Base-by-base conservation (phyloP, 1,140 invertebrate genomes). In the Solenopsis fugax region DNA sequence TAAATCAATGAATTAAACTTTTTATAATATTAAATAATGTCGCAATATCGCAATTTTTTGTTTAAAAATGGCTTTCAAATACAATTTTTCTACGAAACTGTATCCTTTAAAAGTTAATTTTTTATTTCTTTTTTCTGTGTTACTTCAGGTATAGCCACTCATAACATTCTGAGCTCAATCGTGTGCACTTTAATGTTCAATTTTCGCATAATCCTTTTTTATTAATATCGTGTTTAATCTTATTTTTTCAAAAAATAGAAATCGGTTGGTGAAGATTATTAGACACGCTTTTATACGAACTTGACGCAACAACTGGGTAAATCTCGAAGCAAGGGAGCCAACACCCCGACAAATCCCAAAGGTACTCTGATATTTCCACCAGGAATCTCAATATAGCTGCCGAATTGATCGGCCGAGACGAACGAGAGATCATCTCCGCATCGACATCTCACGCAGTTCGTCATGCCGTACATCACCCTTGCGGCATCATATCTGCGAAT, bases 391-490 rank as follows among this genome's bases (percentile, higher is more conserved):
- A 97, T 96, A 76, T 95, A 96, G 77, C 96, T 96, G 18, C 97
- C 97, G 88, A 96, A 97, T 77, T 97, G 96, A 93, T 97, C 96
- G 0, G 96, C 96, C 56, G 96, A 97, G 18, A 97, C 96, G 13
- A 97, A 88, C 10, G 96, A 96, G 13, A 97, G 92, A 92, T 97
- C 96, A 73, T 97, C 96, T 0, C 97, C 97, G 75, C 96, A 96
- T 75, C 94, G 95, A 72, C 96, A 96, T 81, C 96, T 95, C 21
- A 97, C 92, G 77, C 95, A 94, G 88, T 97, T 97, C 0, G 95
- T 96, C 91, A 97, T 90, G 7, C 97, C 96, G 89, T 96, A 97
- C 95, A 97, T 96, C 4, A 97, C 96, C 77, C 96, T 94, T 4
- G 96, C 95, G 0, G 96, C 96, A 88, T 97, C 97, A 89, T 97